These are phyloP conservation scores for Ophioninae sp. DNA, from an alignment of 2,888 invertebrate genomes.

Conservation along the genomic window DNA sequence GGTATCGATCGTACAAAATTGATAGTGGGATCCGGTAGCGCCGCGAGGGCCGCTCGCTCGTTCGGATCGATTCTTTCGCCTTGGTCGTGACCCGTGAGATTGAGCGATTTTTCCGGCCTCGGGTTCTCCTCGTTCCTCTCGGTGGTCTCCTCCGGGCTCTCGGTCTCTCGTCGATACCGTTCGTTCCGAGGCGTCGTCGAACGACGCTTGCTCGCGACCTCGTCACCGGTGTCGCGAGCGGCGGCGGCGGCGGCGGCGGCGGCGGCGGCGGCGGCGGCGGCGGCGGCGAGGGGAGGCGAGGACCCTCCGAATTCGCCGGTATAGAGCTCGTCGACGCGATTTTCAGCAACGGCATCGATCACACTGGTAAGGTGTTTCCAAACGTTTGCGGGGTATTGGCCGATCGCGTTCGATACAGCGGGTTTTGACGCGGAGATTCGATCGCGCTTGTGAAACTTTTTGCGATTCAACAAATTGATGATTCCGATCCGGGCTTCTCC, in stretches of 20 bases:
- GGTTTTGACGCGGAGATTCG: slow-evolving; percentile 45
- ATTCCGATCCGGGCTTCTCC: slow-evolving; percentile 67
- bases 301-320: not conserved
- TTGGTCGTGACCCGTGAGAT: not conserved
- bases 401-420: not conserved
- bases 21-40: not conserved
- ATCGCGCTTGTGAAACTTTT: slow-evolving; percentile 17
- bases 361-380: slow-evolving; percentile 69
- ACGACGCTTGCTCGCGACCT: not conserved
- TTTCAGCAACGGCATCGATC: slow-evolving; percentile 73
- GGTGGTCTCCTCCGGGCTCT: slow-evolving; percentile 1
- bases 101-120: not conserved
- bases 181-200: not conserved
- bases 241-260: no score
- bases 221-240: not conserved
- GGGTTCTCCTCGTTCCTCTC: not conserved
- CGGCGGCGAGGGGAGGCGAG: not conserved
- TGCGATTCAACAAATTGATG: slow-evolving; percentile 33
- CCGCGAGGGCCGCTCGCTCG: not conserved
- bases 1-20: not conserved
- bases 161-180: not conserved
- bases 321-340: slow-evolving; percentile 52
- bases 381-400: slow-evolving; percentile 36
- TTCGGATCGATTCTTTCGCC: not conserved
- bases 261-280: no score